Conservation (phyloP, 1,140 invertebrate genomes). For the Bombus waltoni region DNA sequence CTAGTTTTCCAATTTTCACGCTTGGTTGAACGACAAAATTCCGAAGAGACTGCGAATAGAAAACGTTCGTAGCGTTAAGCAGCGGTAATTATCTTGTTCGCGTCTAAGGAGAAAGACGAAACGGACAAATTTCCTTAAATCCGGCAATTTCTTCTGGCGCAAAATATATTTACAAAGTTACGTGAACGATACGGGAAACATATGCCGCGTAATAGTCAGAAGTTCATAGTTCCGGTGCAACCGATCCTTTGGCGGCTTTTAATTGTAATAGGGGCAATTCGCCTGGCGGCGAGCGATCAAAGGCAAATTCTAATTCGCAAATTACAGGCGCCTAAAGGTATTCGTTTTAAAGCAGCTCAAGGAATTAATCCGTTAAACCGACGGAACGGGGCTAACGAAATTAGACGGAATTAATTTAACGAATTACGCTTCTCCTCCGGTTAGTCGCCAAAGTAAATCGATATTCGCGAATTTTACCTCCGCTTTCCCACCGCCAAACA, state of each 20-base stretch:
- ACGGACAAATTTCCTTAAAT: no score
- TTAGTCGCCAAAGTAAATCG: constrained; percentile 10
- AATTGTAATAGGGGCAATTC: constrained; percentile 7
- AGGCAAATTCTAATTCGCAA: constrained; percentile 29
- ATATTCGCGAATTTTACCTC: constrained; percentile 6
- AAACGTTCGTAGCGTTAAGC: no score
- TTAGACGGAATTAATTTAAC: constrained; percentile 46
- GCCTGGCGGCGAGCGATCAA: constrained; percentile 6
- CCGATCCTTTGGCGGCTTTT: neutral
- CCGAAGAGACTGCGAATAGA: no score
- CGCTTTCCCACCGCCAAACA: no score
- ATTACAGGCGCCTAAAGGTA: constrained; percentile 12
- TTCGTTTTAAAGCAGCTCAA: constrained; percentile 28
- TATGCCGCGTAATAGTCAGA: neutral
- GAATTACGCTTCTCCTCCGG: constrained; percentile 13
- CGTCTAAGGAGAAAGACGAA: no score
- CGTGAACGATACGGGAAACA: no score
- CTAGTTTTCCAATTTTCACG: no score
- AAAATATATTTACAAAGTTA: no score
- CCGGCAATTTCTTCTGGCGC: no score
- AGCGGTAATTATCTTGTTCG: no score
- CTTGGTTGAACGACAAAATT: no score
- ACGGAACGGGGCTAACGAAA: constrained; percentile 30
- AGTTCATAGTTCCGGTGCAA: neutral
- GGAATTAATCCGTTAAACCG: constrained; percentile 47